phyloP scores from a whole-genome alignment of 2,113 vertebrate genomes.

The Carettochelys insculpta region DNA sequence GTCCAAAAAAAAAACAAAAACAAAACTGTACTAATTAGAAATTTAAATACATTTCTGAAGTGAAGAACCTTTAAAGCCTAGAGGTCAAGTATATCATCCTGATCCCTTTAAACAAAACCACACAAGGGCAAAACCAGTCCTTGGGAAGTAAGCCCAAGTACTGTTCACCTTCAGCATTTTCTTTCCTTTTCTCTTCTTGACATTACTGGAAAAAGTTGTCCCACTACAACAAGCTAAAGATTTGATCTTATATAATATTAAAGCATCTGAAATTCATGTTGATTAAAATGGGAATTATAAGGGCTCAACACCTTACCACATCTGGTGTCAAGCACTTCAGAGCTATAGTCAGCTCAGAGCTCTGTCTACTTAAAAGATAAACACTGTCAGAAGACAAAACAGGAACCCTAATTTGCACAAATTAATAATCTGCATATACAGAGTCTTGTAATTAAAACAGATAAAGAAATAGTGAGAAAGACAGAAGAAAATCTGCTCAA shows the following conservation, averaged over 20 bases:
- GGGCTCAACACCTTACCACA: neutral
- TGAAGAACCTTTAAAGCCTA: constrained; percentile 7
- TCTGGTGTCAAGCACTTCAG: neutral
- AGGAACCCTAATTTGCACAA: neutral
- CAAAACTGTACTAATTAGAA: constrained; percentile 36
- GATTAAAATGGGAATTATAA: neutral
- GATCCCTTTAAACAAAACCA: neutral
- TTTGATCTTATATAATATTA: neutral
- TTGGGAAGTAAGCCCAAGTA: neutral
- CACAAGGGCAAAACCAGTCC: neutral
- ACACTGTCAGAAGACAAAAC: neutral
- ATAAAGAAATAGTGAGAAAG: neutral
- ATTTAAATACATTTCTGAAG: neutral
- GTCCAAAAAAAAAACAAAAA: constrained; percentile 59
- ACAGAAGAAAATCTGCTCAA: neutral
- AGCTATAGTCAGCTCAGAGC: neutral
- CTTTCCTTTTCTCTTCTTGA: neutral
- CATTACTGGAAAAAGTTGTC: neutral
- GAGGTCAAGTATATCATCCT: neutral
- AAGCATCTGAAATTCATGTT: neutral
- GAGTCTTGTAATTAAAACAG: neutral
- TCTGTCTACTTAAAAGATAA: neutral
- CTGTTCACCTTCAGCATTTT: neutral
- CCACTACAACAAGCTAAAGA: neutral
- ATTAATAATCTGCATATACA: neutral